Evolutionary conservation across 2,113 vertebrate species (phyloP).

Genomic region (Perca schrenkii): DNA sequence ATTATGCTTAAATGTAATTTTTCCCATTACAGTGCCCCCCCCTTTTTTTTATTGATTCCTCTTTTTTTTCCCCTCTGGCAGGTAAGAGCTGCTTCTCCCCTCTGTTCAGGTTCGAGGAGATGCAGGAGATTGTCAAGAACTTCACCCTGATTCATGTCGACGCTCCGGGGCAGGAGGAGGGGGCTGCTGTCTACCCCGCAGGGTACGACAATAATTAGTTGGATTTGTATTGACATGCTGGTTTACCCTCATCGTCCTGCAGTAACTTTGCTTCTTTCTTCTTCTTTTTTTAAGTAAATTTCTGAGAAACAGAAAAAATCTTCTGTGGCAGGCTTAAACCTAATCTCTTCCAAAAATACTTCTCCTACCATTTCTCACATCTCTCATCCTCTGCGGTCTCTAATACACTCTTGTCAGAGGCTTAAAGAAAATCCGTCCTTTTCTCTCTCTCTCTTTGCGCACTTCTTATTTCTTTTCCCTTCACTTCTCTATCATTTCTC

Average conservation of each 20-base stretch:
- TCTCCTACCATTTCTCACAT: constrained; percentile 27
- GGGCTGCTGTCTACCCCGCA: constrained; percentile 86
- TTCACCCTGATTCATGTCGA: constrained; percentile 92
- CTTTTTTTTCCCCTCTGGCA: constrained; percentile 58
- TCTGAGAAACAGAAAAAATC: constrained; percentile 31
- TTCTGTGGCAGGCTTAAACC: constrained; percentile 40
- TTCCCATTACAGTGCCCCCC: no score
- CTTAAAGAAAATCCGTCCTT: constrained; percentile 55
- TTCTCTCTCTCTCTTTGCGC: neutral
- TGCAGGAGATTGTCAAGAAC: constrained; percentile 95
- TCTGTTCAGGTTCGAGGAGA: constrained; percentile 91
- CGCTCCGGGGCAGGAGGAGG: constrained; percentile 91
- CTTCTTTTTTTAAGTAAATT: neutral
- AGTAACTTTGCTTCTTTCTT: neutral
- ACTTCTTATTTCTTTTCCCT: neutral
- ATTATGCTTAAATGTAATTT: no score
- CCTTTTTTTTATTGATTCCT: constrained; percentile 3
- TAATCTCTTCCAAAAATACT: constrained; percentile 64
- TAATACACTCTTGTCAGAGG: constrained; percentile 36
- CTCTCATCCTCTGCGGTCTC: neutral
- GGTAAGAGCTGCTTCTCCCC: constrained; percentile 93
- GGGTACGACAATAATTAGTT: constrained; percentile 77
- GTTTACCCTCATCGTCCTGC: neutral
- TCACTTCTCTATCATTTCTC: neutral
- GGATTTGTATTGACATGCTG: neutral